A percentile compares a stretch with the other conserved stretches of the same genome.
phyloP scores from a whole-genome alignment of 2,797 vertebrate genomes.

The Urocyon cinereoargenteus region DNA sequence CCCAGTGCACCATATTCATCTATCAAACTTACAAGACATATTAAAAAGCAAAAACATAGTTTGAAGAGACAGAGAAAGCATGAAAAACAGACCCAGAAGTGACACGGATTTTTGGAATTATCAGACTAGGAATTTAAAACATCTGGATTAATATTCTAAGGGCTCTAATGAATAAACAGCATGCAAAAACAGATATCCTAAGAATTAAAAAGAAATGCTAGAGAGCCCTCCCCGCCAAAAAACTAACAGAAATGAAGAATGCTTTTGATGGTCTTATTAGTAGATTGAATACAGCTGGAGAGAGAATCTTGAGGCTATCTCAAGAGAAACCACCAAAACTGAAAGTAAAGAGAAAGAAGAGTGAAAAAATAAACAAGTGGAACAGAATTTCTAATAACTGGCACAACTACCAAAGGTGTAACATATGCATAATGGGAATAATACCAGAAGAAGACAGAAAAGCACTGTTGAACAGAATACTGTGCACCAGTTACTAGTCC shows the following conservation, averaged over 20 bases:
- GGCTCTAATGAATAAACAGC: neutral
- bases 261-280: neutral
- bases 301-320: neutral
- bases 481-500: neutral
- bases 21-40: neutral
- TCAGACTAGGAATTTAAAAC: neutral
- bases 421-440: neutral
- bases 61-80: neutral
- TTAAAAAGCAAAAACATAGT: neutral
- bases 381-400: neutral
- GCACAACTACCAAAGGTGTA: neutral
- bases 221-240: neutral
- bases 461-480: neutral
- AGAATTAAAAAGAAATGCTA: neutral
- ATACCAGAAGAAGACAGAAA: neutral
- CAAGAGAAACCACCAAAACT: neutral
- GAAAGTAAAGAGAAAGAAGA: neutral
- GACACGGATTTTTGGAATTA: neutral
- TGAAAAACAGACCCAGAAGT: neutral
- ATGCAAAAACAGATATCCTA: neutral
- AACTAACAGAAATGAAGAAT: neutral
- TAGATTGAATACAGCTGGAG: neutral
- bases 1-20: neutral
- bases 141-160: neutral
- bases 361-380: neutral